Percentiles rank a stretch among this genome's conserved stretches.
These are phyloP conservation scores for Diploptera punctata DNA, from an alignment of 2,888 invertebrate genomes.

Conservation along the genomic window DNA sequence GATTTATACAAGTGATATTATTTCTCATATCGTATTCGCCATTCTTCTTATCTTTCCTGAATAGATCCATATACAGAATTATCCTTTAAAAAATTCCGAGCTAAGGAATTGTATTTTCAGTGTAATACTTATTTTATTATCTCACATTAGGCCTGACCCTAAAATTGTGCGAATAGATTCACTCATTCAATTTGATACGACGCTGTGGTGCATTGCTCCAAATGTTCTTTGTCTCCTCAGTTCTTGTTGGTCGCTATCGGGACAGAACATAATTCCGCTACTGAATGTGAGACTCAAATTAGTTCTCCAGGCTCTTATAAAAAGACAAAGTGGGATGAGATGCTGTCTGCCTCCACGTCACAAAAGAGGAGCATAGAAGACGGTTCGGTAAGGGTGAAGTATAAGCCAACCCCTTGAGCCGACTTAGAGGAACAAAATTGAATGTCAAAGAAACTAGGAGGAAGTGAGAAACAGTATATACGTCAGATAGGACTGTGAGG, in stretches of 20 bases:
- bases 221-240: constrained; percentile 8
- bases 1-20: no score
- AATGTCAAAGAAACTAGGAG: constrained; percentile 31
- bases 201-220: neutral
- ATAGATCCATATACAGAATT: no score
- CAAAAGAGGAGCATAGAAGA: constrained; percentile 13
- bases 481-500: neutral
- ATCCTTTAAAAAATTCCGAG: no score
- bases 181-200: neutral
- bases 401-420: neutral
- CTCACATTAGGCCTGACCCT: no score
- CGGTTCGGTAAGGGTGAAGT: neutral
- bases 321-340: constrained; percentile 7
- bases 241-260: constrained; percentile 9
- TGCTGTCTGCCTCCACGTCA: constrained; percentile 21
- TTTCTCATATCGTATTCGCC: no score
- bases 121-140: no score
- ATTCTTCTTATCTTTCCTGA: no score
- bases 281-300: constrained; percentile 18
- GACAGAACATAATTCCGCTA: constrained; percentile 10
- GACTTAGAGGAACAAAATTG: constrained; percentile 23
- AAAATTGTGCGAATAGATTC: no score
- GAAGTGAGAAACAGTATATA: constrained; percentile 18
- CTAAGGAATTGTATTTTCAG: no score
- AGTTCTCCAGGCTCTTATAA: neutral